These are phyloP conservation scores for Hippocampus abdominalis DNA, from an alignment of 2,113 vertebrate genomes.

Conservation along the genomic window DNA sequence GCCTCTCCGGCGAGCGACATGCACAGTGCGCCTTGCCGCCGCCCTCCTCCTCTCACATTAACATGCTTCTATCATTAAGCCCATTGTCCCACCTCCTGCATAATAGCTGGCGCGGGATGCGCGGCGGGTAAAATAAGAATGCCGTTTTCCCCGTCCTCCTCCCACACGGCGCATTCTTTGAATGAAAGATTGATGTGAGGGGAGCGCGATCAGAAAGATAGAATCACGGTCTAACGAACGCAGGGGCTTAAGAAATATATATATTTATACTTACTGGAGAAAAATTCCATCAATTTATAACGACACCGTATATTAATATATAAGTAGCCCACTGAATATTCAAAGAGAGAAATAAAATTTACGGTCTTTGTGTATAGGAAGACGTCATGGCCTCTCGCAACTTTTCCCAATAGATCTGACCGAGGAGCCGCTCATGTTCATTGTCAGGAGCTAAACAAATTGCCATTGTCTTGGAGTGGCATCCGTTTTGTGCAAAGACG, in stretches of 20 bases:
- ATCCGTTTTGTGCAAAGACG: conserved; percentile 50
- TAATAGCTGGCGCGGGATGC: conserved; percentile 73
- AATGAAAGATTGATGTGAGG: conserved; percentile 82
- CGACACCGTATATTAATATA: conserved; percentile 64
- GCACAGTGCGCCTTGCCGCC: conserved; percentile 47
- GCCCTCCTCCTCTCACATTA: conserved; percentile 79
- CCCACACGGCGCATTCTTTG: conserved; percentile 58
- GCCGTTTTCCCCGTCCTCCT: conserved; percentile 48
- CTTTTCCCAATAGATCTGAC: conserved; percentile 23
- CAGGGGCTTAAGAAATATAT: conserved; percentile 54
- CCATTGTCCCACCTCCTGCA: conserved; percentile 74
- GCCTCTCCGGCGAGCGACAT: conserved; percentile 70
- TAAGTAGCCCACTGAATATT: conserved; percentile 61
- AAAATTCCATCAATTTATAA: conserved; percentile 65
- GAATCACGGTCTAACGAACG: conserved; percentile 71
- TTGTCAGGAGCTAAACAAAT: conserved; percentile 58
- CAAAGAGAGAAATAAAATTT: conserved; percentile 44
- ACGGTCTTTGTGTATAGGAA: conserved; percentile 12
- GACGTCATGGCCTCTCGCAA: conserved; percentile 8
- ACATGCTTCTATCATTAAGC: conserved; percentile 83
- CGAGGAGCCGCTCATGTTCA: conserved; percentile 54
- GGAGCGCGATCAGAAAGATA: conserved; percentile 66
- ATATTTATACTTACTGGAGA: conserved; percentile 61
- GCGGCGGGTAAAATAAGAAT: conserved; percentile 74
- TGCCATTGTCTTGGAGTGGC: conserved; percentile 59